Evolutionary conservation across 2,797 vertebrate genomes (phyloP).

Genomic region (Australoheros facetus): DNA sequence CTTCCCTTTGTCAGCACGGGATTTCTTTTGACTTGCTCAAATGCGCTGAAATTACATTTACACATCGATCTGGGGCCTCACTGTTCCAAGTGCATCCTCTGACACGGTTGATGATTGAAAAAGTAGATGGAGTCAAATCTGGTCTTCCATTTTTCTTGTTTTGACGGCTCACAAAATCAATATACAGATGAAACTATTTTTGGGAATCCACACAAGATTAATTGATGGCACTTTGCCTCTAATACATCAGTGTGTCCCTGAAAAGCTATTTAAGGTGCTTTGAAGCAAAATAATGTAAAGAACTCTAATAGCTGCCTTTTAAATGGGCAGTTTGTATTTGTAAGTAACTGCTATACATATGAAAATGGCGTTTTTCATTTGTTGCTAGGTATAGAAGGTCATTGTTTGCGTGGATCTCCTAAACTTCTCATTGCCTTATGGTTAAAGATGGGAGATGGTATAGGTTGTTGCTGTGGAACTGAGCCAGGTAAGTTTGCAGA

Average conservation of each 20-base stretch:
- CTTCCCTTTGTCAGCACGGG: conserved; percentile 4
- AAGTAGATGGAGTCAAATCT: conserved; percentile 51
- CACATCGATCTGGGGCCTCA: conserved; percentile 25
- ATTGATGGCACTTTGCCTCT: conserved; percentile 53
- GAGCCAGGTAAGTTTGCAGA: conserved; percentile 71
- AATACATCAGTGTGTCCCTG: conserved; percentile 32
- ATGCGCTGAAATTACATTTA: conserved; percentile 34
- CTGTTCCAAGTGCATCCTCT: conserved; percentile 26
- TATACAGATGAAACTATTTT: conserved; percentile 41
- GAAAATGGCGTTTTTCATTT: conserved; percentile 52
- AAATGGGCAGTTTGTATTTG: conserved; percentile 56
- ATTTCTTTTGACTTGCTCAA: conserved; percentile 27
- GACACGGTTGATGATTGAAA: conserved; percentile 21
- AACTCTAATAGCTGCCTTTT: conserved; percentile 48
- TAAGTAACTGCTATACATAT: conserved; percentile 60
- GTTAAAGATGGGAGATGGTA: conserved; percentile 50
- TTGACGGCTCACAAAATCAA: conserved; percentile 43
- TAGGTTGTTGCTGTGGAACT: conserved; percentile 69
- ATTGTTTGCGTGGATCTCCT: conserved; percentile 54
- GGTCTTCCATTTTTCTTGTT: conserved; percentile 70
- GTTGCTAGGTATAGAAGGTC: conserved; percentile 55
- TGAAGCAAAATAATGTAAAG: conserved; percentile 51
- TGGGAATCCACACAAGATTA: conserved; percentile 37
- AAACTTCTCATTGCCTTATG: conserved; percentile 45
- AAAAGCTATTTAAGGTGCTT: conserved; percentile 43